A percentile compares a stretch with the other conserved stretches of the same genome.
Evolutionary conservation across 92 coral and sea anemone species (phyloP).

Genomic region (Anthopleura xanthogrammica): DNA sequence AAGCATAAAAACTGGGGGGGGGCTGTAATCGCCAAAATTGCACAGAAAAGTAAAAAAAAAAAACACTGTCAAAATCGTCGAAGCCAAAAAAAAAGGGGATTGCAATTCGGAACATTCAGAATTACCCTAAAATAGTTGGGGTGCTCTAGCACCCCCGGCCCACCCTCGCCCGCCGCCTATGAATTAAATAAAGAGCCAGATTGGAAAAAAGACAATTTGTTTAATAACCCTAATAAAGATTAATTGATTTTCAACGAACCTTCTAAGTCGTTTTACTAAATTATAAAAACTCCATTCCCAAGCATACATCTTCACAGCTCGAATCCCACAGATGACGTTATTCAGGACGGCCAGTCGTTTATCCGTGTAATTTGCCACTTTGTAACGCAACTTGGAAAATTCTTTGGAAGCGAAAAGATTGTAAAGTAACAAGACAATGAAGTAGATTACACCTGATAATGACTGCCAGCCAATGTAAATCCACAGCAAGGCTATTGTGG

Average conservation of each 20-base stretch:
- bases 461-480: constrained; percentile 28
- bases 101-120: no score
- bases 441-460: constrained; percentile 18
- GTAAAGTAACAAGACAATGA: neutral
- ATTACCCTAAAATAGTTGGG: no score
- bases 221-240: neutral
- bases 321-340: constrained; percentile 23
- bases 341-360: constrained; percentile 10
- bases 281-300: constrained; percentile 19
- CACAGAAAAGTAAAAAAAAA: no score
- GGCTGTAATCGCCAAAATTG: no score
- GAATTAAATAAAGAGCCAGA: no score
- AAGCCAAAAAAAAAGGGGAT: no score
- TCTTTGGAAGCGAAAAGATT: neutral
- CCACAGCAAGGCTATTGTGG: constrained; percentile 9
- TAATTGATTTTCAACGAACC: neutral
- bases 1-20: no score
- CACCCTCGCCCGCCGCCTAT: no score
- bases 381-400: neutral
- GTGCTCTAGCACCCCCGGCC: no score
- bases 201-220: no score
- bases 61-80: no score
- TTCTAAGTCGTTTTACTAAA: constrained; percentile 11
- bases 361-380: constrained; percentile 6
- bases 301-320: constrained; percentile 32